phyloP scores from a whole-genome alignment of 2,797 vertebrate species.

The Jordanella pulchra region DNA sequence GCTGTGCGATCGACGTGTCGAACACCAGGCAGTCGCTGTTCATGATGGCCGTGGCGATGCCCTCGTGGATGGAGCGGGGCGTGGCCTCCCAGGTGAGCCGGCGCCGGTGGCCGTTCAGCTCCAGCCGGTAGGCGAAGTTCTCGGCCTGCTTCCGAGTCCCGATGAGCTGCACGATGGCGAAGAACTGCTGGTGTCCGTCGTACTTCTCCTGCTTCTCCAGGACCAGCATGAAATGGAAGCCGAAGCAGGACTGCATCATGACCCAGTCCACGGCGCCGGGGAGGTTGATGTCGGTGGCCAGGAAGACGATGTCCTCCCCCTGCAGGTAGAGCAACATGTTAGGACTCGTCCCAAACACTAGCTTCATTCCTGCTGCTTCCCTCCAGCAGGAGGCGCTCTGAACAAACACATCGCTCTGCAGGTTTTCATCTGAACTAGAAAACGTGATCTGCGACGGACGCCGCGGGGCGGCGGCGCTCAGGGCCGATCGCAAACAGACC shows the following conservation, averaged over 20 bases:
- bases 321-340: conserved; percentile 18
- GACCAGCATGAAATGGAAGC: conserved; percentile 80
- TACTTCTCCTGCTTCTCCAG: conserved; percentile 82
- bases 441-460: no score
- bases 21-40: conserved; percentile 86
- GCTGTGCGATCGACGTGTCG: conserved; percentile 83
- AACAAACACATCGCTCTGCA: not conserved
- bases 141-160: conserved; percentile 83
- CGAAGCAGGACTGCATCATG: conserved; percentile 83
- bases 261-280: conserved; percentile 81
- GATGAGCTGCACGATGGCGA: conserved; percentile 83
- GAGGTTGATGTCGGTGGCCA: conserved; percentile 79
- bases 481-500: no score
- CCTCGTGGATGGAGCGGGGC: conserved; percentile 83
- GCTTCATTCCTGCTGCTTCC: no score
- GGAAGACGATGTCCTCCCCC: conserved; percentile 81
- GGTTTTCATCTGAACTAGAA: not conserved
- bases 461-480: no score
- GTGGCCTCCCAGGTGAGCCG: conserved; percentile 86
- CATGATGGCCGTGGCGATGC: conserved; percentile 82
- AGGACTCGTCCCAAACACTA: no score
- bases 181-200: conserved; percentile 85
- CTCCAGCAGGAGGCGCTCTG: conserved; percentile 25
- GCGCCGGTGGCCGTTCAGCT: conserved; percentile 82
- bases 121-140: conserved; percentile 83